These are phyloP conservation scores for Beaufortia kweichowensis DNA, from an alignment of 2,113 vertebrate genomes.

Conservation along the genomic window DNA sequence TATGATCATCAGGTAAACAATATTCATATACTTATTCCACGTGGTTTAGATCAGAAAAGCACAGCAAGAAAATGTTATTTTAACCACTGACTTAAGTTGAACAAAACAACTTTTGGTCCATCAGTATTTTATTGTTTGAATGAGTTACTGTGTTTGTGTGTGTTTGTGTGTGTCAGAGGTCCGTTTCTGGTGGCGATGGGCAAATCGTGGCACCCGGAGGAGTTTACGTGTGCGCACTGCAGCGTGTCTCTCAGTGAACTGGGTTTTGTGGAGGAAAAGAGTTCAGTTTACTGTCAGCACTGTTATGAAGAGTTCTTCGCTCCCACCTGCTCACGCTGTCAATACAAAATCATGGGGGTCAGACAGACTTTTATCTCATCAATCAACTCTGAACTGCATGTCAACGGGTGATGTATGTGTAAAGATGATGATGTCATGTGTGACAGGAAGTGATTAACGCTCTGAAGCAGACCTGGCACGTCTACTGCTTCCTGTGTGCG, in stretches of 20 bases:
- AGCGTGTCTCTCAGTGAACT: slow-evolving; percentile 85
- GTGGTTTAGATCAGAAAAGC: too few relatives aligned
- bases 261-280: slow-evolving; percentile 95
- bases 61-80: too few relatives aligned
- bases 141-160: too few relatives aligned
- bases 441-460: slow-evolving; percentile 97
- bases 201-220: slow-evolving; percentile 96
- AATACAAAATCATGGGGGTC: slow-evolving; percentile 93
- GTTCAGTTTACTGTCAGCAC: slow-evolving; percentile 84
- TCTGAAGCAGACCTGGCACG: slow-evolving; percentile 96
- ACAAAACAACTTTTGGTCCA: too few relatives aligned
- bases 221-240: slow-evolving; percentile 93
- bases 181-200: slow-evolving; percentile 96
- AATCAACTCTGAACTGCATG: background rate
- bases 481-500: slow-evolving; percentile 91
- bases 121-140: too few relatives aligned
- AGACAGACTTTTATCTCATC: slow-evolving; percentile 58
- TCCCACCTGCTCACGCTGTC: slow-evolving; percentile 86
- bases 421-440: background rate
- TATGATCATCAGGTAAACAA: slow-evolving; percentile 86
- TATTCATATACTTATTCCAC: too few relatives aligned
- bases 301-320: slow-evolving; percentile 97
- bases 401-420: background rate
- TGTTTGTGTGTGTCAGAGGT: slow-evolving; percentile 74
- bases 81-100: too few relatives aligned